phyloP scores from a whole-genome alignment of 2,797 vertebrate species.

The Oryzias sinensis region DNA sequence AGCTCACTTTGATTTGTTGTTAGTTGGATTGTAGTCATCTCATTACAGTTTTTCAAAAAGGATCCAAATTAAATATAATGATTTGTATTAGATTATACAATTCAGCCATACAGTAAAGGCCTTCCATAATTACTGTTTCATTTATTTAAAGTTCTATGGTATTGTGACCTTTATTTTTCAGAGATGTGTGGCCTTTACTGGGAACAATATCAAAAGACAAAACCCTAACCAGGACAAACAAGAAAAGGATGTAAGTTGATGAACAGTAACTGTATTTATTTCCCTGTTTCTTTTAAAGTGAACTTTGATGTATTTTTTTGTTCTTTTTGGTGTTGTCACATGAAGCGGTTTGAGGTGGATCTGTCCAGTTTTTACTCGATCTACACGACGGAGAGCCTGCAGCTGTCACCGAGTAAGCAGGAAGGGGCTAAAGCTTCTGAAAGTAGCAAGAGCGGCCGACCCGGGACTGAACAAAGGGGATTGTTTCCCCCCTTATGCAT shows the following conservation, averaged over 20 bases:
- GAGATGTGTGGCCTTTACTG: conserved; percentile 99
- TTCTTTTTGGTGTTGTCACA: conserved; percentile 11
- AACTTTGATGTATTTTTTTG: background rate
- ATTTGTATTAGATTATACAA: too few relatives aligned
- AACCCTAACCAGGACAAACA: conserved; percentile 95
- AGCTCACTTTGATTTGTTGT: conserved; percentile 42
- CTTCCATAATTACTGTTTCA: too few relatives aligned
- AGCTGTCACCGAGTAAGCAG: conserved; percentile 94
- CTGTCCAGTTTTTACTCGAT: conserved; percentile 95
- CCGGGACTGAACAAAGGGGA: conserved; percentile 93
- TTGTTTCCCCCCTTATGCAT: too few relatives aligned
- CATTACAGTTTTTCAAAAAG: too few relatives aligned
- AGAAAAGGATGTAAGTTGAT: conserved; percentile 94
- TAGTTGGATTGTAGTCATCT: too few relatives aligned
- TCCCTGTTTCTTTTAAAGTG: background rate
- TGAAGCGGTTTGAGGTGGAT: conserved; percentile 95
- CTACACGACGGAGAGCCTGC: conserved; percentile 96
- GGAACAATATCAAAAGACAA: conserved; percentile 99
- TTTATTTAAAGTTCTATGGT: too few relatives aligned
- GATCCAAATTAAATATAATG: too few relatives aligned
- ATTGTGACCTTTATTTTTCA: conserved; percentile 53
- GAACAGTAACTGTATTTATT: background rate
- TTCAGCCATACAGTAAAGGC: too few relatives aligned
- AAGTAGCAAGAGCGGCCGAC: conserved; percentile 85
- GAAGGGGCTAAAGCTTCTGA: conserved; percentile 94